A percentile compares a stretch with the other conserved stretches of the same genome.
phyloP scores from a whole-genome alignment of 2,113 vertebrate genomes.

The Spilogale gracilis region DNA sequence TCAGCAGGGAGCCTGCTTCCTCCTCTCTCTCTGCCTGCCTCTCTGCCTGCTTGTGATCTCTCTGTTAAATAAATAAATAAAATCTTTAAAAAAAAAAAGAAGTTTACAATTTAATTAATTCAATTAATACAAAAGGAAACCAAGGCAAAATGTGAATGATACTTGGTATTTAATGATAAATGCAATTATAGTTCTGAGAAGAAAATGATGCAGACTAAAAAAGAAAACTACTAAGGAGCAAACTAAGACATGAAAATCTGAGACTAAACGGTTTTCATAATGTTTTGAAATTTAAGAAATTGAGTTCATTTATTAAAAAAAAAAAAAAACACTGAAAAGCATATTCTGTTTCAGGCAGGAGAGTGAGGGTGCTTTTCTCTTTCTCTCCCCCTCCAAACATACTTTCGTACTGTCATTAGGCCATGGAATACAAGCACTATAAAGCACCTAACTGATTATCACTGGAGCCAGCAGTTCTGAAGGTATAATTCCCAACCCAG shows the following conservation, averaged over 20 bases:
- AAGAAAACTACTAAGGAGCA: not conserved
- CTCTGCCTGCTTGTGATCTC: no score
- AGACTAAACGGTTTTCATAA: not conserved
- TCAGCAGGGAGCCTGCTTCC: no score
- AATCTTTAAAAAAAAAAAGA: no score
- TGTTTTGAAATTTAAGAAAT: not conserved
- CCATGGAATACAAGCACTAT: not conserved
- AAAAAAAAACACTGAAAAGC: not conserved
- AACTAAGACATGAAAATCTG: not conserved
- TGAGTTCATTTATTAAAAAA: not conserved
- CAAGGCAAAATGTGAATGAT: not conserved
- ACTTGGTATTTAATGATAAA: not conserved
- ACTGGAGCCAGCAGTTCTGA: not conserved
- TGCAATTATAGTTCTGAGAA: not conserved
- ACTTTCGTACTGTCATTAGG: not conserved
- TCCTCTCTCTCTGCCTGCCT: no score
- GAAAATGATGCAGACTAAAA: not conserved
- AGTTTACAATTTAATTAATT: not conserved
- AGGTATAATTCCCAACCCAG: not conserved
- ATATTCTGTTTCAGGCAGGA: not conserved
- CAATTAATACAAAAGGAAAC: constrained; percentile 32
- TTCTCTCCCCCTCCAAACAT: not conserved
- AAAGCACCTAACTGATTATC: not conserved
- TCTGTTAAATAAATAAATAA: no score
- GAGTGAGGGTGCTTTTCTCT: not conserved